Evolutionary conservation across 2,797 vertebrate genomes (phyloP).

Genomic region (Apogon hyalosoma): DNA sequence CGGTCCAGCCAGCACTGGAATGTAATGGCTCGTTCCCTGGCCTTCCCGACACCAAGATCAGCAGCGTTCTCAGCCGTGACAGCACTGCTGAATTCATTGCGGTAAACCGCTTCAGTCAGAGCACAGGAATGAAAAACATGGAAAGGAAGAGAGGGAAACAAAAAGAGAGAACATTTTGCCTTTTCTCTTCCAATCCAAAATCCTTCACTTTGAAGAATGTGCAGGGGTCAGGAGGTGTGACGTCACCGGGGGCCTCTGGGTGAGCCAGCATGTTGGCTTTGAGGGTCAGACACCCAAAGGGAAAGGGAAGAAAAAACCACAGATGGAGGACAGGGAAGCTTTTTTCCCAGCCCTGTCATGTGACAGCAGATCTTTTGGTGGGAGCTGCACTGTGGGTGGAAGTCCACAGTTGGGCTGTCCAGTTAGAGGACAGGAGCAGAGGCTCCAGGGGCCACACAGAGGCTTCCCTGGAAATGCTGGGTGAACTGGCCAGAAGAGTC

Average conservation of each 20-base stretch:
- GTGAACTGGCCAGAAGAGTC: conserved; percentile 10
- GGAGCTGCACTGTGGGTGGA: conserved; percentile 51
- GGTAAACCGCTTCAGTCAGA: conserved; percentile 54
- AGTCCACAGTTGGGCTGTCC: conserved; percentile 41
- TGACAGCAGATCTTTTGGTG: conserved; percentile 51
- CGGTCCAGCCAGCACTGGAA: conserved; percentile 58
- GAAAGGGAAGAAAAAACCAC: conserved; percentile 41
- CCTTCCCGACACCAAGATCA: conserved; percentile 31
- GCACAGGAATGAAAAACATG: conserved; percentile 52
- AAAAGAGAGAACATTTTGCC: conserved; percentile 17
- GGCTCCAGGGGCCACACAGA: conserved; percentile 33
- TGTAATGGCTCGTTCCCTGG: conserved; percentile 45
- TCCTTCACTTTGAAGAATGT: conserved; percentile 59
- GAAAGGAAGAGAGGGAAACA: conserved; percentile 26
- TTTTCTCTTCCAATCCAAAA: conserved; percentile 36
- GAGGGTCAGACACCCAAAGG: conserved; percentile 58
- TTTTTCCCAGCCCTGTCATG: conserved; percentile 55
- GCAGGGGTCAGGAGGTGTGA: conserved; percentile 66
- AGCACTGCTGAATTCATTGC: conserved; percentile 22
- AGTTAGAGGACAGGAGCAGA: conserved; percentile 31
- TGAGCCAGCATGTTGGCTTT: conserved; percentile 59
- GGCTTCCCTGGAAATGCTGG: conserved; percentile 51
- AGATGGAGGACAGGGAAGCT: conserved; percentile 42
- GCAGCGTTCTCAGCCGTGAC: conserved; percentile 40
- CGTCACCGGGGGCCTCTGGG: conserved; percentile 71